These are phyloP conservation scores for Rafetus swinhoei DNA, from an alignment of 2,113 vertebrate genomes.

Conservation along the genomic window DNA sequence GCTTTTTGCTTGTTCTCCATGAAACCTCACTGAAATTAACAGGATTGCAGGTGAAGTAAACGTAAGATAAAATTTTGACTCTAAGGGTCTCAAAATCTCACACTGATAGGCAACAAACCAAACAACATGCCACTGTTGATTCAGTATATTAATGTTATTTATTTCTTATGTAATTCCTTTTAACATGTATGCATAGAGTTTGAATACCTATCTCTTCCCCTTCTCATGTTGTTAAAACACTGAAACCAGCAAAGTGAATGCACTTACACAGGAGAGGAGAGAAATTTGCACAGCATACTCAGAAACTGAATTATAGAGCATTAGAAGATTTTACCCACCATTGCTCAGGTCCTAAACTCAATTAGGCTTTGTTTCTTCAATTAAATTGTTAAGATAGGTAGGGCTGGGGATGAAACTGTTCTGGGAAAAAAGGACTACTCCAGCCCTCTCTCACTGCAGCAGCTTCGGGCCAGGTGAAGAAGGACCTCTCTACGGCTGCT, in stretches of 20 bases:
- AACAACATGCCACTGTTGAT: neutral
- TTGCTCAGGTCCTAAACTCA: too few species aligned
- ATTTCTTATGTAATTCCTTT: neutral
- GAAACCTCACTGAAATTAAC: too few species aligned
- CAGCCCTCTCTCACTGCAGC: too few species aligned
- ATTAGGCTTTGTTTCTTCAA: too few species aligned
- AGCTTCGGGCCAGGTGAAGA: too few species aligned
- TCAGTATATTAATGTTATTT: neutral
- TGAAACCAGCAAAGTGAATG: neutral
- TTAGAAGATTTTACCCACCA: too few species aligned
- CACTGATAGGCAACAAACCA: neutral
- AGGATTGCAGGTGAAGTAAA: neutral
- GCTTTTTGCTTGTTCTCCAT: neutral
- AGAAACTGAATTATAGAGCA: neutral
- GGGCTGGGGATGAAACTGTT: too few species aligned
- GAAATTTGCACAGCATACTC: accelerated
- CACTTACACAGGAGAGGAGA: neutral
- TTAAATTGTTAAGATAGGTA: too few species aligned
- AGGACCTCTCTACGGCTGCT: too few species aligned
- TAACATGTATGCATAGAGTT: neutral
- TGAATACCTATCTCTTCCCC: neutral
- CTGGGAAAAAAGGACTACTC: too few species aligned
- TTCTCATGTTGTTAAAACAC: neutral
- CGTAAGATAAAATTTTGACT: neutral
- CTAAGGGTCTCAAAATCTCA: neutral